phyloP scores from a whole-genome alignment of 2,888 invertebrate genomes.

The Pantelozetes paolii region DNA sequence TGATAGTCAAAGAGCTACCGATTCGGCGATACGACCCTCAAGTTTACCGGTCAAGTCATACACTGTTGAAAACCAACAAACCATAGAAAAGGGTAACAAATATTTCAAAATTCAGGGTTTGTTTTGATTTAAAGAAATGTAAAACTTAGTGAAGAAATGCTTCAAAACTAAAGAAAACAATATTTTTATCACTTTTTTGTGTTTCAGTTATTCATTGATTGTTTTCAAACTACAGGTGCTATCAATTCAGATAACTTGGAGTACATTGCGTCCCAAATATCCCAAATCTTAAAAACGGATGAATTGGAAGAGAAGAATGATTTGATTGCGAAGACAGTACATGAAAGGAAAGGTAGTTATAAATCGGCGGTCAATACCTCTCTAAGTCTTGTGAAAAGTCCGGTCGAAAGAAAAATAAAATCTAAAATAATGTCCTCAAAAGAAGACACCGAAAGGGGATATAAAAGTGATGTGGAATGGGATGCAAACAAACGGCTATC shows the following conservation, averaged over 20 bases:
- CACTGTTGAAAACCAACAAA: neutral
- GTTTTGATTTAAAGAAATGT: no score
- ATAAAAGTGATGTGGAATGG: constrained; percentile 45
- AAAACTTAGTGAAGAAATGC: no score
- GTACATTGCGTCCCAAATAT: neutral
- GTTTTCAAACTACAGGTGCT: neutral
- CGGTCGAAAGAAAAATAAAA: constrained; percentile 32
- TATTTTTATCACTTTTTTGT: no score
- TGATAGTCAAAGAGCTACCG: neutral
- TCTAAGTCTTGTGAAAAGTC: constrained; percentile 11
- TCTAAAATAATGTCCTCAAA: neutral
- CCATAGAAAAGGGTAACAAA: neutral
- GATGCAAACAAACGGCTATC: constrained; percentile 41
- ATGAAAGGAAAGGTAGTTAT: constrained; percentile 24
- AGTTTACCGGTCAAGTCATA: neutral
- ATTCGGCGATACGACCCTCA: neutral
- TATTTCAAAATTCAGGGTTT: no score
- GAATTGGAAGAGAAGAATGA: neutral
- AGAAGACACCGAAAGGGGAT: constrained; percentile 45
- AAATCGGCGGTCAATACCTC: constrained; percentile 17
- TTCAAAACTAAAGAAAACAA: no score
- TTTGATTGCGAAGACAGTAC: neutral
- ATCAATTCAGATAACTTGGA: neutral
- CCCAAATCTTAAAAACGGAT: neutral
- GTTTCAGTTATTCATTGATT: no score